Conservation (phyloP, 2,113 vertebrate species). For the Pelecanus crispus region DNA sequence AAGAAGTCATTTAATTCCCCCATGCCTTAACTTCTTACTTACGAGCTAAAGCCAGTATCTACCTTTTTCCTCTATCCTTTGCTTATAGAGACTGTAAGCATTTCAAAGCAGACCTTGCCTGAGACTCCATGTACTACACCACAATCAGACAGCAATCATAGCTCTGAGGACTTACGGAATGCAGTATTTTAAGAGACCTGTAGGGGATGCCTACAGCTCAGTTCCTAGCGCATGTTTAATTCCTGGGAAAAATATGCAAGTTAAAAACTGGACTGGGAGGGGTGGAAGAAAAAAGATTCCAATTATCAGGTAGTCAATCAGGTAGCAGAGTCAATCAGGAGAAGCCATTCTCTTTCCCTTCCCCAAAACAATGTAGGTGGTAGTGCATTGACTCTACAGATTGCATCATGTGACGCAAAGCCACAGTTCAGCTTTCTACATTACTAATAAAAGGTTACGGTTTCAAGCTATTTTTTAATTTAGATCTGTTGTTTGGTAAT, state of each 20-base stretch:
- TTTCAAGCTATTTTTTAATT: conserved; percentile 71
- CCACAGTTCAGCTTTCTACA: conserved; percentile 3
- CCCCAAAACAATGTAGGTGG: conserved; percentile 11
- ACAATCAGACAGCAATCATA: background rate
- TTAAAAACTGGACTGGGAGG: background rate
- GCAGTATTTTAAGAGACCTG: conserved; percentile 17
- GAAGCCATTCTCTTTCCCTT: background rate
- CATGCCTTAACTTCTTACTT: background rate
- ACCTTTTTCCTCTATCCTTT: background rate
- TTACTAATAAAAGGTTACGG: conserved; percentile 75
- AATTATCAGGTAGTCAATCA: conserved; percentile 1
- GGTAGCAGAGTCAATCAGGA: conserved; percentile 17
- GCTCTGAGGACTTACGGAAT: background rate
- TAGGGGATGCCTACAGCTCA: conserved; percentile 36
- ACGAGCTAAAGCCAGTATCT: background rate
- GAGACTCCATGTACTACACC: background rate
- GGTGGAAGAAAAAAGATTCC: background rate
- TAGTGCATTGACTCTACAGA: background rate
- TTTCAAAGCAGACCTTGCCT: background rate
- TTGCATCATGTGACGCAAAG: background rate
- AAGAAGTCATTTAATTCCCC: background rate
- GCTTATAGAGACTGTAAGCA: background rate
- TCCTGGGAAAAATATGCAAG: background rate
- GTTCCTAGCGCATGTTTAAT: background rate
- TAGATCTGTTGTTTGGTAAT: conserved; percentile 81